Conservation (phyloP, 2,797 vertebrate genomes). For the Chloroceryle inda region DNA sequence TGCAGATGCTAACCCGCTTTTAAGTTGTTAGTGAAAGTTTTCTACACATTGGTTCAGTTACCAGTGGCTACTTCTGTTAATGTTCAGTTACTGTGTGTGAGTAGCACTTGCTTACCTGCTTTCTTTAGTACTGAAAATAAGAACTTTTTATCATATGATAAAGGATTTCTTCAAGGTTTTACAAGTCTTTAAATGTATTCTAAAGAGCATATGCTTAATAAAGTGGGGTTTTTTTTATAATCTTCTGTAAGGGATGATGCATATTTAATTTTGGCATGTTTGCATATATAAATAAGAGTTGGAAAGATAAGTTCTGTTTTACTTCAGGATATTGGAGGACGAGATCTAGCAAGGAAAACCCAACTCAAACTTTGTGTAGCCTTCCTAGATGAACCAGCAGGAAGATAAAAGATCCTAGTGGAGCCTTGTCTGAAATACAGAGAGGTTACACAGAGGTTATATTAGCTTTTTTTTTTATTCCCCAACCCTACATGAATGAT, state of each 20-base stretch:
- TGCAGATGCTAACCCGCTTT: not conserved
- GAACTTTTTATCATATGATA: not conserved
- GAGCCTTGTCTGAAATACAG: not conserved
- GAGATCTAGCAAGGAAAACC: not conserved
- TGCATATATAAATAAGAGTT: not conserved
- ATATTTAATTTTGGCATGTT: not conserved
- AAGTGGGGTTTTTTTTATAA: conserved; percentile 1
- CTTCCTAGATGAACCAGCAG: not conserved
- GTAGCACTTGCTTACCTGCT: not conserved
- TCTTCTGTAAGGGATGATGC: not conserved
- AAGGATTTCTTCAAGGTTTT: not conserved
- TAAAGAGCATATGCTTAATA: conserved; percentile 31
- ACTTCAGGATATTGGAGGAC: not conserved
- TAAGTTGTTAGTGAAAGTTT: not conserved
- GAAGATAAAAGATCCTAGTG: not conserved
- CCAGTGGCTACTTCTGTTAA: not conserved
- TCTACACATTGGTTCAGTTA: not conserved
- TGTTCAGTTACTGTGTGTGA: not conserved
- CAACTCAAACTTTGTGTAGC: not conserved
- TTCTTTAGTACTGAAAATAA: not conserved
- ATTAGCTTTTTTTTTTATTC: not conserved
- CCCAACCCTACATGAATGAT: not conserved
- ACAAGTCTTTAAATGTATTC: not conserved
- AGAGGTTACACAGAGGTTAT: no score
- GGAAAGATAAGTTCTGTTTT: not conserved